These are phyloP conservation scores for Onychorhynchus coronatus DNA, from an alignment of 2,113 vertebrate genomes.

Conservation along the genomic window DNA sequence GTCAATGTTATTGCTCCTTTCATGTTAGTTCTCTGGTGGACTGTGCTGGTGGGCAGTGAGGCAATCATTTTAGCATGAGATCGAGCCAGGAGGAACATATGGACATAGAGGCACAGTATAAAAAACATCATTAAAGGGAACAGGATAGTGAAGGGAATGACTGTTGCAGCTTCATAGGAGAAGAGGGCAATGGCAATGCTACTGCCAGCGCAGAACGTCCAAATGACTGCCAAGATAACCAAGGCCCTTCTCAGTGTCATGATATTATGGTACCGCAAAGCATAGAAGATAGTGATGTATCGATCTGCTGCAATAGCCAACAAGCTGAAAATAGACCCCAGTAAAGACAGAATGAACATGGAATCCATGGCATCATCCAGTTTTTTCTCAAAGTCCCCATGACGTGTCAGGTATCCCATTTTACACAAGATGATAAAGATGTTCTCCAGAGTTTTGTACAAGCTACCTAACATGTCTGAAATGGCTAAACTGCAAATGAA, in stretches of 20 bases:
- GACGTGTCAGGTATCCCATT: conserved; percentile 78
- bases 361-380: conserved; percentile 89
- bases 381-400: conserved; percentile 73
- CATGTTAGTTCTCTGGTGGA: conserved; percentile 74
- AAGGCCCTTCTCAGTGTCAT: conserved; percentile 82
- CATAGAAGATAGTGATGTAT: conserved; percentile 94
- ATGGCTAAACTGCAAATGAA: conserved; percentile 94
- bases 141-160: conserved; percentile 82
- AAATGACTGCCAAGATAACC: conserved; percentile 76
- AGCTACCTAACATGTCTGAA: conserved; percentile 90
- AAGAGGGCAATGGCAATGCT: conserved; percentile 84
- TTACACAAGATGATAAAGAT: conserved; percentile 83
- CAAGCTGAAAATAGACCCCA: conserved; percentile 92
- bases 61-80: conserved; percentile 85
- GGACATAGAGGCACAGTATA: conserved; percentile 87
- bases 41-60: conserved; percentile 65
- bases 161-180: conserved; percentile 78
- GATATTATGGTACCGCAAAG: conserved; percentile 88
- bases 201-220: conserved; percentile 79
- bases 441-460: conserved; percentile 89
- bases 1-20: conserved; percentile 89
- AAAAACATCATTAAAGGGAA: conserved; percentile 84
- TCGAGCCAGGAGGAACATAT: conserved; percentile 91
- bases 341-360: conserved; percentile 86
- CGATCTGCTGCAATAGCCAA: conserved; percentile 90